Evolutionary conservation across 2,113 vertebrate species (phyloP), one percentile per base, ranked within the genome.

Genomic region (Manacus vitellinus): DNA sequence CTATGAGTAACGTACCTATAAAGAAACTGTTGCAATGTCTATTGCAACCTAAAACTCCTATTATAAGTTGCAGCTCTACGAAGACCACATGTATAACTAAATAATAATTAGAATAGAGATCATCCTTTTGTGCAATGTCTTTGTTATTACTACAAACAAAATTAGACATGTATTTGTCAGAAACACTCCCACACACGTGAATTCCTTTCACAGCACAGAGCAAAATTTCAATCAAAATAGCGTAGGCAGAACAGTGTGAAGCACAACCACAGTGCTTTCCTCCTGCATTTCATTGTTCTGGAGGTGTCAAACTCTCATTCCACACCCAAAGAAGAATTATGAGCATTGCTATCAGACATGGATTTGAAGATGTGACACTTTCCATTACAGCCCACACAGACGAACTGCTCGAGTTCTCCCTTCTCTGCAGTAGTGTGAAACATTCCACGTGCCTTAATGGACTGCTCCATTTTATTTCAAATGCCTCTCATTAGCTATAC

Each of bases 61-160:
- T 49, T 84, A 16, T 8, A 81, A 93, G 56, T 52, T 52, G 33
- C 17, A 91, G 56, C 35, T 88, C 65, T 62, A 58, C 3, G 2
- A 85, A 82, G 81, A 78, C 23, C 30, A 15, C 20, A 82, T 6
- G 6, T 51, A 92, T 44, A 79, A 65, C 35, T 55, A 94, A 49
- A 73, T 65, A 89, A 85, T 85, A 82, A 94, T 86, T 93, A 93
- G 51, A 81, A 84, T 58, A 92, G 65, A 21, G 10, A 95, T 92
- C 94, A 95, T 51, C 56, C 76, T 94, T 94, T 91, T 78, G 54
- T 91, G 68, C 61, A 89, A 92, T 27, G 31, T 43, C 88, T 93
- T 83, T 76, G 72, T 83, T 92, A 76, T 73, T 90, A 83, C 79
- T 73, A 70, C 54, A 92, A 94, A 92, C 62, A 94, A 92, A 96